Base-by-base conservation (phyloP, 2,797 vertebrate species). In the Galaxias olidus region DNA sequence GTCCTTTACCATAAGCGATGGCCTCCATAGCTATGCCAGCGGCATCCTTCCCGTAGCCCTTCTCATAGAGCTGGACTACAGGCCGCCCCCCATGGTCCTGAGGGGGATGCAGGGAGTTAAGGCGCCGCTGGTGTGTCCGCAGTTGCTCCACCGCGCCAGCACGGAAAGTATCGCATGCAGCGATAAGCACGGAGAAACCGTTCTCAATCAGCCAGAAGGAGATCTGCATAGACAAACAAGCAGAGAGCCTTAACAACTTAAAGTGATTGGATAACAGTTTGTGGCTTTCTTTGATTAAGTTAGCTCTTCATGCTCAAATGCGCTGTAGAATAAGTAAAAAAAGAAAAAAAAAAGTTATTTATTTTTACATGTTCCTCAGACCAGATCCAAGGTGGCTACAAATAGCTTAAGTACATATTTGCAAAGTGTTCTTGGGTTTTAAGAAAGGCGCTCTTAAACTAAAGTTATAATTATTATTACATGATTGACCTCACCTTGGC, bases 21-120 rank as follows among this genome's bases (percentile, higher is more conserved):
- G 98, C 97, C 86, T 99, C 98, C 97, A 99, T 98, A 59, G 98
- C 98, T 0, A 99, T 99, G 48, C 97, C 96, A 0, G 98, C 98
- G 0, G 98, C 97, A 0, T 99, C 98, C 79, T 99, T 99, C 76
- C 98, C 98, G 0, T 99, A 99, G 15, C 98, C 98, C 78, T 97
- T 98, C 91, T 99, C 98, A 18, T 97, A 99, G 68, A 99, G 91
- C 89, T 98, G 96, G 77, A 99, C 96, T 65, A 95, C 91, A 0
- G 88, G 88, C 4, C 78, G 90, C 4, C 96, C 96, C 0, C 88
- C 88, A 0, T 97, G 94, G 50, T 87, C 80, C 88, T 97, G 95
- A 0, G 96, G 93, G 0, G 98, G 97, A 69, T 97, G 97, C 56
- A 99, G 87, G 0, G 96, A 92, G 11, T 92, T 96, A 73, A 99